Conservation (phyloP, 2,888 invertebrate genomes). For the Drosophila suboccidentalis region DNA sequence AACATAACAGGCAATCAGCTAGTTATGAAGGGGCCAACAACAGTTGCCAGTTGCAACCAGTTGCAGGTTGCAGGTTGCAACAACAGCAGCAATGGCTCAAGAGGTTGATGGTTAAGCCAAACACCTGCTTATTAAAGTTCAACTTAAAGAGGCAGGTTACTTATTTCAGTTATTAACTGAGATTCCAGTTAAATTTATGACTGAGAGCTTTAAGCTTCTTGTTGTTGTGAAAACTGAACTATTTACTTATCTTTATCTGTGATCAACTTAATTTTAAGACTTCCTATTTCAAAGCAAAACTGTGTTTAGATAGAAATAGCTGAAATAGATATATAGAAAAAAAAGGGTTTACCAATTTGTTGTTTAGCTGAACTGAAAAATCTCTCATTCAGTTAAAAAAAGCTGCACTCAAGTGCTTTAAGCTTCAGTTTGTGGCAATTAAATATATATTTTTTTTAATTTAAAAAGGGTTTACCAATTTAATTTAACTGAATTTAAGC, state of each 20-base stretch:
- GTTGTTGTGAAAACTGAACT: background rate
- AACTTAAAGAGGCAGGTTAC: background rate
- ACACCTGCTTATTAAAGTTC: conserved; percentile 19
- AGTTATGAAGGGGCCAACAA: conserved; percentile 8
- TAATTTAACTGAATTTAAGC: background rate
- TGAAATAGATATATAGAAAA: no score
- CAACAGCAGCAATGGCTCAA: background rate
- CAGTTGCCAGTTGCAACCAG: background rate
- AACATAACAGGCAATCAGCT: conserved; percentile 29
- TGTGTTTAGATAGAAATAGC: no score
- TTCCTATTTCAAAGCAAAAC: background rate
- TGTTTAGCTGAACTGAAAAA: no score
- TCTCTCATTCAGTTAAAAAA: no score
- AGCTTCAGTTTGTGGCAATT: background rate
- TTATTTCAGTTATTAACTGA: background rate
- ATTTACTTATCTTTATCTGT: background rate
- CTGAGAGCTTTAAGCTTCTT: background rate
- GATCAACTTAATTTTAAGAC: background rate
- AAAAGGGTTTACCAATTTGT: no score
- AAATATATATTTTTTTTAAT: background rate
- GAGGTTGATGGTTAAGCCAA: background rate
- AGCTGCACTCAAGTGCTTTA: no score
- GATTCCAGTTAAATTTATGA: conserved; percentile 1
- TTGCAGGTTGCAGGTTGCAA: background rate
- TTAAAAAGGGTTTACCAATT: no score